A percentile compares a stretch with the other conserved stretches of the same genome.
Evolutionary conservation across 2,113 vertebrate species (phyloP).

Genomic region (Spilogale gracilis): DNA sequence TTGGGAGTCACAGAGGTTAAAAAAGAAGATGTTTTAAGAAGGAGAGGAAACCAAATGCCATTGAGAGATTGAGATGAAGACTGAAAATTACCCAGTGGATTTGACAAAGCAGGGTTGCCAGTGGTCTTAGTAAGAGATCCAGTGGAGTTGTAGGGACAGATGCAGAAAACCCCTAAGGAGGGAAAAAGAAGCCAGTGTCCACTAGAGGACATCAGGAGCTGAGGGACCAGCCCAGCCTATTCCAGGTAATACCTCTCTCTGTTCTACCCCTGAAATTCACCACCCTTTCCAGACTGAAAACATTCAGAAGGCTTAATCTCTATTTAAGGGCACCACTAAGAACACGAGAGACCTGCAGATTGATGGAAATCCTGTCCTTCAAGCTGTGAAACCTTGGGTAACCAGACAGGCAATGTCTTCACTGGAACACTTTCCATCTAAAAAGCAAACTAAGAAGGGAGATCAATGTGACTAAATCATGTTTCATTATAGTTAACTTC

Average conservation of each 20-base stretch:
- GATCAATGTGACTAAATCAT: not conserved
- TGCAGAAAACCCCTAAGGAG: not conserved
- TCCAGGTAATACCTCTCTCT: not conserved
- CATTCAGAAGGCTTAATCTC: not conserved
- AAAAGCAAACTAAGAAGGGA: constrained; percentile 47
- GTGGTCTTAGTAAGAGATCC: not conserved
- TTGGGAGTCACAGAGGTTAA: not conserved
- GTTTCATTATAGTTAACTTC: not conserved
- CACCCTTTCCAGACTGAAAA: not conserved
- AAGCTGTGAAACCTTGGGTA: not conserved
- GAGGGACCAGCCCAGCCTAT: not conserved
- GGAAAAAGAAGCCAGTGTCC: not conserved
- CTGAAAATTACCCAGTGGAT: not conserved
- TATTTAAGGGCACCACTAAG: not conserved
- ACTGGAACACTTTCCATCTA: not conserved
- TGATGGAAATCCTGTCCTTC: not conserved
- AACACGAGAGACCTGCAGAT: not conserved
- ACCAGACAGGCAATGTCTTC: not conserved
- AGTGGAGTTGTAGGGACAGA: not conserved
- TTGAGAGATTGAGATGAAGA: not conserved
- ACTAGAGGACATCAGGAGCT: not conserved
- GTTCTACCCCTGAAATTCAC: not conserved
- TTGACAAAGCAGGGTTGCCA: not conserved
- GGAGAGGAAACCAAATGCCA: not conserved
- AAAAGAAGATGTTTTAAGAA: not conserved